phyloP scores from a whole-genome alignment of 1,140 invertebrate genomes.

The Habropoda laboriosa region DNA sequence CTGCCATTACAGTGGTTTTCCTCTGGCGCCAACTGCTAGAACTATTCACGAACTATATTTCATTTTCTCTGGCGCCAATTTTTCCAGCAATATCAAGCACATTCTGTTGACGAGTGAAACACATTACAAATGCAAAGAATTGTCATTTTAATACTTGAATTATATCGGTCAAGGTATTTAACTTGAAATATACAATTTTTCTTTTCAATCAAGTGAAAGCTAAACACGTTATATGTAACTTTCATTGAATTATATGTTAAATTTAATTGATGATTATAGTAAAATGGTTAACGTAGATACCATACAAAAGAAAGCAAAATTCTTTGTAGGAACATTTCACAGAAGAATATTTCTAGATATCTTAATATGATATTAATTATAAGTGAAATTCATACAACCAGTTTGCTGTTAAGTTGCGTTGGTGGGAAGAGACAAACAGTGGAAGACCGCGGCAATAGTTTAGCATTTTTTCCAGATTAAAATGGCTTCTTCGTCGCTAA shows the following conservation, averaged over 20 bases:
- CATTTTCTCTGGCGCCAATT: background rate
- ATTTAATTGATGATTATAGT: background rate
- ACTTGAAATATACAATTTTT: background rate
- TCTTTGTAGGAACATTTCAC: background rate
- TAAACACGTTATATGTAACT: background rate
- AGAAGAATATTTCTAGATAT: too few species aligned
- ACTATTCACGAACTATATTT: slow-evolving; percentile 1
- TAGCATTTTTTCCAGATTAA: slow-evolving; percentile 33
- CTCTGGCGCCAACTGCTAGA: slow-evolving; percentile 28
- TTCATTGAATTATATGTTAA: background rate
- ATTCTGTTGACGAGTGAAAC: background rate
- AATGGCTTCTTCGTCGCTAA: slow-evolving; percentile 66
- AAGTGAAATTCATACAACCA: background rate
- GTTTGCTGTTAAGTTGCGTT: background rate
- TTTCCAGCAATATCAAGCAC: background rate
- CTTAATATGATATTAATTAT: too few species aligned
- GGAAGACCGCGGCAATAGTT: slow-evolving; percentile 16
- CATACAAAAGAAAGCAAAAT: background rate
- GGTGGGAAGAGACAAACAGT: slow-evolving; percentile 14
- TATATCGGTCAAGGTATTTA: background rate
- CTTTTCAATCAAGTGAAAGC: background rate
- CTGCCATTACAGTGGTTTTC: background rate
- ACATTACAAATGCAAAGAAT: background rate
- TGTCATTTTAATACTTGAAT: background rate
- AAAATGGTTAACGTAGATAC: background rate